Evolutionary conservation across 2,888 invertebrate genomes (phyloP), one percentile per base, ranked within the genome.

Genomic region (Synergus itoensis): DNA sequence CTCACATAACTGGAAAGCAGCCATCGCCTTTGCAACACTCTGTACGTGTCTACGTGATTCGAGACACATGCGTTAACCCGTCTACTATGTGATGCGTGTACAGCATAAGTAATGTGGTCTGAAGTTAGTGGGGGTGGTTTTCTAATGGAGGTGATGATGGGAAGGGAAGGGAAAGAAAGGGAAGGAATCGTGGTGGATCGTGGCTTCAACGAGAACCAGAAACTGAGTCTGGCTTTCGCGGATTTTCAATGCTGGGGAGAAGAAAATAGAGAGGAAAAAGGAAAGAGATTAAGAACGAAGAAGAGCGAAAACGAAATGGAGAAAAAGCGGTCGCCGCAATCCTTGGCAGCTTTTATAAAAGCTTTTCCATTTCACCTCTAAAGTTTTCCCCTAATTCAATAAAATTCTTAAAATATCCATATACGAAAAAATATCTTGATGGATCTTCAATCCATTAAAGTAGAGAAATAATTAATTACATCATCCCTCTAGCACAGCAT

Each of bases 11-110:
- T 67, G 53, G 65, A 53, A 36, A 28, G 45, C 62, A 63, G 41
- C 77, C 77, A 63, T 63, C n/a, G 77, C 64, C 67, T 78, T 81
- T 62, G 75, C 78, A 77, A 79, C 80, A 78, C 79, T 53, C 65
- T 62, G 78, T 79, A 79, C 77, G 77, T 78, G 69, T 12, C 79
- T 79, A 78, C 80, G 80, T 79, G 81, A 84, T 82, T 82, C 81
- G 76, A 81, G 81, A 83, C 79, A 79, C 82, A 81, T 80, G 81
- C 82, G 80, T 83, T 84, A 83, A 84, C 79, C 81, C 81, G 81
- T 84, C 84, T 73, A 79, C 78, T 76, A 64, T 79, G 76, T 64
- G 78, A 41, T 64, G 77, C 78, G 76, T 73, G 80, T 65, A 40
- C 64, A 75, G 80, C 80, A 80, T 80, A 78, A 77, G 78, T 80